These are phyloP conservation scores for Crenichthys baileyi DNA, from an alignment of 2,797 vertebrate species.

Conservation along the genomic window DNA sequence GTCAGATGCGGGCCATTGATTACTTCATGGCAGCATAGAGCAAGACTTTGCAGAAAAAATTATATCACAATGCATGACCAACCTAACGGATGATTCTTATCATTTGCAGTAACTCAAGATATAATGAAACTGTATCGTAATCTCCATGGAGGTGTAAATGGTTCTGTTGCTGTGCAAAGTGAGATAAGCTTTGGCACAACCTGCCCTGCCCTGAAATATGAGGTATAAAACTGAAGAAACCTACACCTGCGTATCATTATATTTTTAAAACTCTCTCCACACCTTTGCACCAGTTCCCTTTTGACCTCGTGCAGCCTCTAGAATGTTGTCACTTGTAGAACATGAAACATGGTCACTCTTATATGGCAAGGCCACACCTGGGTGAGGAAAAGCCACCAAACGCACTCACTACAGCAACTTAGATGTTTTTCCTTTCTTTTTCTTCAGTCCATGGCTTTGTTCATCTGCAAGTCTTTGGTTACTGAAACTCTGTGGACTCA, in stretches of 20 bases:
- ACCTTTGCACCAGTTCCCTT: conserved; percentile 43
- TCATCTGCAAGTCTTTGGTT: conserved; percentile 24
- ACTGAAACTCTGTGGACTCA: conserved; percentile 58
- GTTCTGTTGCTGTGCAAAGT: conserved; percentile 53
- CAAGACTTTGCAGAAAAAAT: not conserved
- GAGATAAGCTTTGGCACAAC: conserved; percentile 25
- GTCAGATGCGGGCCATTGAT: conserved; percentile 59
- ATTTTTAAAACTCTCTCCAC: conserved; percentile 23
- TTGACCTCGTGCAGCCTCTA: conserved; percentile 24
- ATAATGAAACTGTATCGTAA: conserved; percentile 54
- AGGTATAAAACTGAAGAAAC: conserved; percentile 35
- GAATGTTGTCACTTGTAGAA: conserved; percentile 14
- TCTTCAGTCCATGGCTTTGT: conserved; percentile 49
- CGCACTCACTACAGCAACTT: conserved; percentile 49
- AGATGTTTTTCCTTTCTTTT: conserved; percentile 71
- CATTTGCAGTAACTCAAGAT: conserved; percentile 56
- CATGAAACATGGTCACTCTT: conserved; percentile 44
- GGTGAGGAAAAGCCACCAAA: conserved; percentile 62
- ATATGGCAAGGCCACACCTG: conserved; percentile 55
- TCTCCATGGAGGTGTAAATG: conserved; percentile 64
- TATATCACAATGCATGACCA: conserved; percentile 44
- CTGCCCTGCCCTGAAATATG: conserved; percentile 32
- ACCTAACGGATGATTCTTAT: conserved; percentile 69
- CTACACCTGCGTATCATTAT: conserved; percentile 21
- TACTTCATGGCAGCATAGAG: conserved; percentile 24